Evolutionary conservation across 1,140 invertebrate genomes (phyloP), one percentile per base, ranked within the genome.

Genomic region (Macrosteles quadrilineatus): DNA sequence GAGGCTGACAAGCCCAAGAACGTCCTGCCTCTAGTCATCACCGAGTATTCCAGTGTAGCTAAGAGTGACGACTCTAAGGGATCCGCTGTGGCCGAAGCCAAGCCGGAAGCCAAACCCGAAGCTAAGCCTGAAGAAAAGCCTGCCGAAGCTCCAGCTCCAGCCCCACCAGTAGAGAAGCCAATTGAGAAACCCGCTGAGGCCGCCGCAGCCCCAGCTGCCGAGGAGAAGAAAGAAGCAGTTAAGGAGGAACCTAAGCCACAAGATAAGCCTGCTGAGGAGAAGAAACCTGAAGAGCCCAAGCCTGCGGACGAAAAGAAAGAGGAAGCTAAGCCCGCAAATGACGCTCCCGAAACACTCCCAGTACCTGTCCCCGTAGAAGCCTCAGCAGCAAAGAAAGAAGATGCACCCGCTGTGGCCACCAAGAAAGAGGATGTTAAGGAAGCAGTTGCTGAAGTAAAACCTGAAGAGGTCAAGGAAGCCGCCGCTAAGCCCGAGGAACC

Each of bases 1-100:
- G 77, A 79, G 57, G 77, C 77, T 59, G 71, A 71, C 6, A 77
- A 77, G 57, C 71, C 76, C 4, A 73, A 76, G 47, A 50, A 67
- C 1, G 75, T 72, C 29, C 74, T 77, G 25, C 80, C 81, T 29
- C 72, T 80, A 67, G 78, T 80, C 70, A 78, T 80, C 63, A 75
- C 79, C 12, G 79, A 81, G 67, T 81, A 81, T 63, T 79, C 79
- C 6, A 78, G 80, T 25, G 78, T 80, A 6, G 75, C 76, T 1
- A 79, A 79, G 69, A 72, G 75, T 40, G 75, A 73, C 36, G 72
- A 72, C 30, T 31, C 71, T 1, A 69, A 73, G 30, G 59, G 40
- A 71, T 55, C 31, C 55, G 64, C 47, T 40, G 65, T 43, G 29
- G 66, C 71, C 9, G 62, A 53, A 14, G 67, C 68, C 12, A 62